These are phyloP conservation scores for Eremobia ochroleuca DNA, from an alignment of 2,888 invertebrate genomes.

Conservation along the genomic window DNA sequence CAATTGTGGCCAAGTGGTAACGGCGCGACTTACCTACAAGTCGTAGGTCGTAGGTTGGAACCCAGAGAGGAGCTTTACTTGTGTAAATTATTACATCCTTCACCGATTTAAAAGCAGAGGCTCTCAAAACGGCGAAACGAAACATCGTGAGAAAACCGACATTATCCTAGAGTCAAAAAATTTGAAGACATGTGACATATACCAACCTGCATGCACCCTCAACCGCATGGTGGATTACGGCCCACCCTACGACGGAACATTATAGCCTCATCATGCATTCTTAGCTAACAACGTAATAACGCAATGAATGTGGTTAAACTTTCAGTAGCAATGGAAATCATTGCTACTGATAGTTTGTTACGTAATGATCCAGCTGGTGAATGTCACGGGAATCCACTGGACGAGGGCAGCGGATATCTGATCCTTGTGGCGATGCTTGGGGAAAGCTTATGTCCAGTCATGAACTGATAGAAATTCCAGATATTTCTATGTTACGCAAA, in stretches of 20 bases:
- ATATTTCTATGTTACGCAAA: constrained; percentile 2
- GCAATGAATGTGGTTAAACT: too few relatives aligned
- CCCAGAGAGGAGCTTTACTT: not conserved
- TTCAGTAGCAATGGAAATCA: too few relatives aligned
- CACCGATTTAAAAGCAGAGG: too few relatives aligned
- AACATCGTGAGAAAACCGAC: too few relatives aligned
- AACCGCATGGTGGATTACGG: not conserved
- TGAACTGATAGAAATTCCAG: not conserved
- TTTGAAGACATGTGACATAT: not conserved
- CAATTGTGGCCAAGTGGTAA: too few relatives aligned
- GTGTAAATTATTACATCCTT: too few relatives aligned
- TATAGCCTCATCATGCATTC: too few relatives aligned
- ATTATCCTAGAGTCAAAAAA: not conserved
- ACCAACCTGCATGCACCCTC: not conserved
- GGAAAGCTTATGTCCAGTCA: not conserved
- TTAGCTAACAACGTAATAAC: too few relatives aligned
- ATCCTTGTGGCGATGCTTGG: not conserved
- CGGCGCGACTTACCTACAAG: not conserved
- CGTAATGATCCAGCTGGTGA: too few relatives aligned
- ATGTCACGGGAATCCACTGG: not conserved
- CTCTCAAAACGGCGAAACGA: too few relatives aligned
- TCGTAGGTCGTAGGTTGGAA: not conserved
- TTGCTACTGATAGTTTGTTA: too few relatives aligned
- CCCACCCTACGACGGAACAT: not conserved
- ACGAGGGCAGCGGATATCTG: too few relatives aligned